Conservation (phyloP, 2,113 vertebrate genomes). For the Oryzias javanicus region DNA sequence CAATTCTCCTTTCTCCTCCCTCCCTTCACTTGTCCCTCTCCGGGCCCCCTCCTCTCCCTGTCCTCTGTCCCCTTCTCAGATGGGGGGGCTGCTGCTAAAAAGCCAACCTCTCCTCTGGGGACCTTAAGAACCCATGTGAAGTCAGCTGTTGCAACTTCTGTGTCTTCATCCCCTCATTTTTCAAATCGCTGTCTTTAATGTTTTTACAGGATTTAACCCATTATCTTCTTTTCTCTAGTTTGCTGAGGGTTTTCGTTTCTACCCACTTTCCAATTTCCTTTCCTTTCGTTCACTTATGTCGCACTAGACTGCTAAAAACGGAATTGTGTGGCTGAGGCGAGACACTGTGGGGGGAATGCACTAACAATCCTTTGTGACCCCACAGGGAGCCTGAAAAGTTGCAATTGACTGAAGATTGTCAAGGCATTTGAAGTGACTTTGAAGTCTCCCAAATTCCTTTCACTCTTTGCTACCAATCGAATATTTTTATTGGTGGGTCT, state of each 20-base stretch:
- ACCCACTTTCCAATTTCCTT: neutral
- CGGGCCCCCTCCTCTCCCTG: conserved; percentile 16
- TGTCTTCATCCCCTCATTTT: conserved; percentile 37
- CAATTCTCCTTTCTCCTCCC: conserved; percentile 44
- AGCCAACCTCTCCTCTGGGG: conserved; percentile 62
- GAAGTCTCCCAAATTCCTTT: conserved; percentile 37
- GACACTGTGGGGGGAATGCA: conserved; percentile 37
- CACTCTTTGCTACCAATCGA: conserved; percentile 3
- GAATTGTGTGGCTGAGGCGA: conserved; percentile 57
- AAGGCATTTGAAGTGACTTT: conserved; percentile 51
- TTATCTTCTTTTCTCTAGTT: neutral
- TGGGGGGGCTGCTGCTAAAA: conserved; percentile 52
- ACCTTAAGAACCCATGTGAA: conserved; percentile 70
- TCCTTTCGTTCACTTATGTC: conserved; percentile 30
- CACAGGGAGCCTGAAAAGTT: conserved; percentile 47
- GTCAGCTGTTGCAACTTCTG: conserved; percentile 76
- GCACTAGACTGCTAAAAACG: conserved; percentile 41
- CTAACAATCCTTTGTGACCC: conserved; percentile 49
- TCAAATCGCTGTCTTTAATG: conserved; percentile 41
- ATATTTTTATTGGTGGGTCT: neutral
- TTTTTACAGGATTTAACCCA: conserved; percentile 12
- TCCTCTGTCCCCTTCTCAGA: conserved; percentile 63
- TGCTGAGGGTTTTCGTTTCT: neutral
- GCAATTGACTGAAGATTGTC: conserved; percentile 53
- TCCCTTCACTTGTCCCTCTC: neutral